These are phyloP conservation scores for Oceanodroma tethys DNA, from an alignment of 2,113 vertebrate species.

Conservation along the genomic window DNA sequence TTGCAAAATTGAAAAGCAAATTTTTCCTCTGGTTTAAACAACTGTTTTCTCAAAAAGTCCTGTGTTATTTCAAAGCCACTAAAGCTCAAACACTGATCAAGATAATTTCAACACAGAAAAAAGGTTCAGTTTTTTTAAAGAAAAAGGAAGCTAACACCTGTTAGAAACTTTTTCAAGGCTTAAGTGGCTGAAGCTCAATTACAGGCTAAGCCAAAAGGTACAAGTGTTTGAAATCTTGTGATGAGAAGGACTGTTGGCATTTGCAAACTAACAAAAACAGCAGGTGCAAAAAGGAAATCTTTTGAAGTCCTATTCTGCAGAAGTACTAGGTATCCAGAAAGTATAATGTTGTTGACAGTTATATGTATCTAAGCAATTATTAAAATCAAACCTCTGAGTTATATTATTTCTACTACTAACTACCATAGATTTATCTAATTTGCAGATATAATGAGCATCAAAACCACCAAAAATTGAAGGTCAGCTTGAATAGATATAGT, in stretches of 20 bases:
- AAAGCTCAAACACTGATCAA: not conserved
- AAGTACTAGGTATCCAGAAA: not conserved
- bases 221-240: not conserved
- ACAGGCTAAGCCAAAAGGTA: not conserved
- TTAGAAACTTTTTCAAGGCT: not conserved
- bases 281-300: not conserved
- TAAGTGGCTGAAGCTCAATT: not conserved
- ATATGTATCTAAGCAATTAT: not conserved
- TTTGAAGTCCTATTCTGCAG: not conserved
- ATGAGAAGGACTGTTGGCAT: not conserved
- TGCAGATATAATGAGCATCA: not conserved
- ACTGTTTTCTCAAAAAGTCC: not conserved
- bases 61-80: not conserved
- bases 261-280: not conserved
- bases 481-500: not conserved
- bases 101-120: not conserved
- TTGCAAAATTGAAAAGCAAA: not conserved
- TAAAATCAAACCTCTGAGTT: not conserved
- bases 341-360: not conserved
- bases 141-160: not conserved
- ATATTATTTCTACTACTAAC: not conserved
- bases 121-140: fast-evolving
- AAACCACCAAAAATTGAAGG: fast-evolving
- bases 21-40: not conserved
- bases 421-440: not conserved